Evolutionary conservation across 2,888 invertebrate genomes (phyloP).

Genomic region (Nematopogon swammerdamellus): DNA sequence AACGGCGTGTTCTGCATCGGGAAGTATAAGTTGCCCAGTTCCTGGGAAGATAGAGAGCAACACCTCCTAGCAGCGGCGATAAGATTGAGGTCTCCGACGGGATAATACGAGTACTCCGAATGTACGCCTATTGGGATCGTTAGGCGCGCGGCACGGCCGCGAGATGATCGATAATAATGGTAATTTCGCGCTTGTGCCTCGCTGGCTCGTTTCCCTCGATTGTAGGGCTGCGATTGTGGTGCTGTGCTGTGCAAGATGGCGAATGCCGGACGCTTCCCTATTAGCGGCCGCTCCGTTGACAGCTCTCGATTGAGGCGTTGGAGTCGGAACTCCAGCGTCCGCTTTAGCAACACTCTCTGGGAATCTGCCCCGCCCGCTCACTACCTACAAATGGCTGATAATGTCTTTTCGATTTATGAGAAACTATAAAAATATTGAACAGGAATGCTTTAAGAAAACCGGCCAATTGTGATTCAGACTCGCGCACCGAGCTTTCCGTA

Average conservation of each 20-base stretch:
- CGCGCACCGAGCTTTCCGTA: too few relatives aligned
- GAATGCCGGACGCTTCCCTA: not conserved
- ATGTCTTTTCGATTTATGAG: too few relatives aligned
- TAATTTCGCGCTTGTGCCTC: constrained; percentile 39
- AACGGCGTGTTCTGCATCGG: too few relatives aligned
- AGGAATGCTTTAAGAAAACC: too few relatives aligned
- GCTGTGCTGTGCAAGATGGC: not conserved
- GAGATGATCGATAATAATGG: constrained; percentile 57
- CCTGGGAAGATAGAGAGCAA: not conserved
- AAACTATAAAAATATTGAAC: too few relatives aligned
- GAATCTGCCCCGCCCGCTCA: too few relatives aligned
- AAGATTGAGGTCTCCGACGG: not conserved
- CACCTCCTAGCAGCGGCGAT: not conserved
- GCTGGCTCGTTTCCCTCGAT: not conserved
- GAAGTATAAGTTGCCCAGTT: not conserved
- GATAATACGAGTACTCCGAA: not conserved
- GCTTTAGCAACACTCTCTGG: too few relatives aligned
- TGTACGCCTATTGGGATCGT: constrained; percentile 43
- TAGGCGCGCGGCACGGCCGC: constrained; percentile 40
- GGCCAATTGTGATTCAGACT: too few relatives aligned
- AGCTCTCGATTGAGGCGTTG: not conserved
- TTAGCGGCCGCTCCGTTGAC: not conserved
- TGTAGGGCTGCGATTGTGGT: not conserved
- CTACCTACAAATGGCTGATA: too few relatives aligned
- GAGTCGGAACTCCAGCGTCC: too few relatives aligned